phyloP scores from a whole-genome alignment of 2,888 invertebrate genomes.

The Neoitamus cyanurus region DNA sequence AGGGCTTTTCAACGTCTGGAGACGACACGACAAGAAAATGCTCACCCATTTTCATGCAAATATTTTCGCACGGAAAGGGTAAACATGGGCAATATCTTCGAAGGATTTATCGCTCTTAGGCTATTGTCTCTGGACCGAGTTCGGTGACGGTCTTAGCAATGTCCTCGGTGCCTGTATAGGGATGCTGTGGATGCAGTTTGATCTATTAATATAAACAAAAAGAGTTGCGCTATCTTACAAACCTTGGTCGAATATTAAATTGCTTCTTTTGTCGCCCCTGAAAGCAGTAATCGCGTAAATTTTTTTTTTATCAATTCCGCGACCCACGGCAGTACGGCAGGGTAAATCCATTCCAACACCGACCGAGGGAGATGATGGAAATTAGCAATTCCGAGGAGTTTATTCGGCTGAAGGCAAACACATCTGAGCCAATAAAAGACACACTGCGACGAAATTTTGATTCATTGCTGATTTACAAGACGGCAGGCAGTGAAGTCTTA shows the following conservation, averaged over 20 bases:
- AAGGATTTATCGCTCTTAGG: background rate
- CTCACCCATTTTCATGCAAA: conserved; percentile 34
- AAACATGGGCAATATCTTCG: background rate
- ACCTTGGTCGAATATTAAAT: background rate
- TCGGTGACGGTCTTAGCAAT: background rate
- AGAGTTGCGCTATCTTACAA: background rate
- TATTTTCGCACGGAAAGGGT: background rate
- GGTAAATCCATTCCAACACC: background rate
- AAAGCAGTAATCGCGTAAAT: background rate
- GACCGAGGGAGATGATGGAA: background rate
- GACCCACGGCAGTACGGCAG: background rate
- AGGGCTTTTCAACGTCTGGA: conserved; percentile 10
- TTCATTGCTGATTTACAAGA: conserved; percentile 43
- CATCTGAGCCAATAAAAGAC: conserved; percentile 42
- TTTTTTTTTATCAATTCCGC: background rate
- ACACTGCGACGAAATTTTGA: conserved; percentile 40
- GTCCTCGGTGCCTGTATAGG: background rate
- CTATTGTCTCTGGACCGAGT: background rate
- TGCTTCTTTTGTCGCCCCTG: too few relatives aligned
- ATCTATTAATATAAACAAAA: background rate
- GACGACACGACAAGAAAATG: conserved; percentile 35
- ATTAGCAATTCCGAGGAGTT: conserved; percentile 22
- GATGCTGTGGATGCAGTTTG: background rate
- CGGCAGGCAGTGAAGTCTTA: conserved; percentile 30
- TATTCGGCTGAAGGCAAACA: conserved; percentile 19